phyloP scores from a whole-genome alignment of 2,888 invertebrate species.

The Troglohyphantes excavatus region DNA sequence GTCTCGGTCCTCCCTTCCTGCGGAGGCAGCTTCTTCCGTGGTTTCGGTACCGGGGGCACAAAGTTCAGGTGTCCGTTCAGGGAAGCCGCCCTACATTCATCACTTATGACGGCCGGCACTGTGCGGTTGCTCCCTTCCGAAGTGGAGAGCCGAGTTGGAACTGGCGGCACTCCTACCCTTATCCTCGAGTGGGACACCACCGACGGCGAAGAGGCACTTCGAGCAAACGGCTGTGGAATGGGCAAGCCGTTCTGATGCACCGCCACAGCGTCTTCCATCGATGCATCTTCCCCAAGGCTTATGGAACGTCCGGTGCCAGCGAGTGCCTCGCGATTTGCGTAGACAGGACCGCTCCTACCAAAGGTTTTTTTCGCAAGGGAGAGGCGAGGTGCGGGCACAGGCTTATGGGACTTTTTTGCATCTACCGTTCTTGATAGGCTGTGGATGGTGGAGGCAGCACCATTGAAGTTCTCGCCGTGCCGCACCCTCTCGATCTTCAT shows the following conservation, averaged over 20 bases:
- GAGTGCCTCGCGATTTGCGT: constrained; percentile 78
- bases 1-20: constrained; percentile 58
- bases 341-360: constrained; percentile 72
- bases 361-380: constrained; percentile 72
- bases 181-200: constrained; percentile 72
- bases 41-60: constrained; percentile 60
- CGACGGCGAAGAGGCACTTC: constrained; percentile 79
- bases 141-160: constrained; percentile 58
- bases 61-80: constrained; percentile 54
- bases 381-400: constrained; percentile 77
- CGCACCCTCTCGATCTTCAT: constrained; percentile 28
- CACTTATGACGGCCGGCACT: background rate
- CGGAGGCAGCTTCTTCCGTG: constrained; percentile 66
- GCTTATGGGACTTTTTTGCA: constrained; percentile 53
- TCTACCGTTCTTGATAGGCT: constrained; percentile 12
- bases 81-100: constrained; percentile 50
- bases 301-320: constrained; percentile 73
- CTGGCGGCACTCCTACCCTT: constrained; percentile 44
- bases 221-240: constrained; percentile 75
- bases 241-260: constrained; percentile 65
- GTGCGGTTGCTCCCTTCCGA: constrained; percentile 35
- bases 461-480: constrained; percentile 65
- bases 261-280: constrained; percentile 47
- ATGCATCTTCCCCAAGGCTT: constrained; percentile 75
- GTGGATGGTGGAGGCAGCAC: constrained; percentile 14